Conservation (phyloP, 92 coral and sea anemone genomes). For the Parazoanthus darwini region DNA sequence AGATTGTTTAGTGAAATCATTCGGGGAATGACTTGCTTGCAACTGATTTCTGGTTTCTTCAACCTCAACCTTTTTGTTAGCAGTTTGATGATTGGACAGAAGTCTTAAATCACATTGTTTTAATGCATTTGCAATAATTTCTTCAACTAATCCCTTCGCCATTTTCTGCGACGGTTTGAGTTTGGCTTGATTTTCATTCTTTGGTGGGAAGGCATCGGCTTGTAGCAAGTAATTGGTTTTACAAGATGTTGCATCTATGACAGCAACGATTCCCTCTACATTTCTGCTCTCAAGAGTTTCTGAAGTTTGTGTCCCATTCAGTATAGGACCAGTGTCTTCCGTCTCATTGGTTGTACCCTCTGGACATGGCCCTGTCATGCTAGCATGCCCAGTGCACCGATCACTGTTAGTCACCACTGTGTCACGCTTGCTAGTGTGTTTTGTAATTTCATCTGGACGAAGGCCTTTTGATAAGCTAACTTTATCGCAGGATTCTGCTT, state of each 20-base stretch:
- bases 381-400: not conserved
- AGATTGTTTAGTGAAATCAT: not conserved
- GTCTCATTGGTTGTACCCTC: not conserved
- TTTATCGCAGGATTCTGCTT: not conserved
- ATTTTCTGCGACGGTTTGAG: not conserved
- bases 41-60: not conserved
- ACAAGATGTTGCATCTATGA: not conserved
- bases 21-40: not conserved
- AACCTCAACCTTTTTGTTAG: not conserved
- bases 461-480: not conserved
- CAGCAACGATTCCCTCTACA: not conserved
- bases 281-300: not conserved
- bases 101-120: not conserved
- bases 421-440: not conserved
- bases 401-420: not conserved
- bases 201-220: not conserved
- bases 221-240: not conserved
- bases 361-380: not conserved
- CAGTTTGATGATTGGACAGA: not conserved
- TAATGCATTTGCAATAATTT: constrained; percentile 6
- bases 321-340: too few species aligned
- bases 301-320: not conserved
- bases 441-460: not conserved
- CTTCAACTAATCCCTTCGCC: constrained; percentile 3
- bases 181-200: not conserved